phyloP scores from a whole-genome alignment of 1,140 invertebrate species.

The Chironomus tepperi region DNA sequence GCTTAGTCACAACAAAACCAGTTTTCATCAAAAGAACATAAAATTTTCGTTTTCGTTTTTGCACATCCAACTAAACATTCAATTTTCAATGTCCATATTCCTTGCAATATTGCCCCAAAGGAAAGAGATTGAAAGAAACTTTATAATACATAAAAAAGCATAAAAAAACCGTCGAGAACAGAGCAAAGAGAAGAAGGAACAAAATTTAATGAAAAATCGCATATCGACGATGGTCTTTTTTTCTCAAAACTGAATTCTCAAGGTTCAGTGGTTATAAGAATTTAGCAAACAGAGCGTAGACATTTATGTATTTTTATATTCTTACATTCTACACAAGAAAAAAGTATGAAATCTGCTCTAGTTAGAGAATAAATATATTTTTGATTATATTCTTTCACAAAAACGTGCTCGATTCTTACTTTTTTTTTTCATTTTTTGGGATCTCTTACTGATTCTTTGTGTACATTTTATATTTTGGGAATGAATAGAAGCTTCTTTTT shows the following conservation, averaged over 20 bases:
- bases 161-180: not conserved
- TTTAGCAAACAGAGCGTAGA: constrained; percentile 16
- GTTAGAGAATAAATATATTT: not conserved
- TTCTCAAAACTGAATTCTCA: not conserved
- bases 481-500: no score
- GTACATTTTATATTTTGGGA: no score
- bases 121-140: not conserved
- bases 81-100: not conserved
- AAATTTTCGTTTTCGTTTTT: no score
- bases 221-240: constrained; percentile 20
- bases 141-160: not conserved
- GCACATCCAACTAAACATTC: not conserved
- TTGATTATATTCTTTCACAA: not conserved
- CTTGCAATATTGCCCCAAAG: not conserved
- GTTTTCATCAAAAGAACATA: no score
- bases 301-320: not conserved
- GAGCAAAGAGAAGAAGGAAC: not conserved
- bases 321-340: no score
- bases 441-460: no score
- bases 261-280: constrained; percentile 7
- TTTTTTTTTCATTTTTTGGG: no score
- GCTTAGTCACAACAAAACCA: no score
- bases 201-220: constrained; percentile 11
- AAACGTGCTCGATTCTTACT: no score
- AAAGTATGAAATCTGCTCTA: not conserved